Conservation (phyloP, 2,888 invertebrate species). For the Adineta ricciae region DNA sequence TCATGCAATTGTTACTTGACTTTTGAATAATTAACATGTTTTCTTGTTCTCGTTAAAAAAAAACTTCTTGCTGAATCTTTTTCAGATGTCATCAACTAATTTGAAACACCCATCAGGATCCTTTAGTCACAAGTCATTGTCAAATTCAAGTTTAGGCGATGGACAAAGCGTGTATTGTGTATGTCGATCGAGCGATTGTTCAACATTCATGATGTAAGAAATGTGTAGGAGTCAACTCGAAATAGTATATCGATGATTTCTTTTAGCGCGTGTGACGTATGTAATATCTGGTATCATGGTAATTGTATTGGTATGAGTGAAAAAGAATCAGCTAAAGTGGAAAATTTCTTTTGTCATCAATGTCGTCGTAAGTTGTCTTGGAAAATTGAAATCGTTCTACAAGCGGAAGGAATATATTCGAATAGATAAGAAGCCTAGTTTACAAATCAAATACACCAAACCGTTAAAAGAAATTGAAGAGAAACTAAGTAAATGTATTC, state of each 20-base stretch:
- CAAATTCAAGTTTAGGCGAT: neutral
- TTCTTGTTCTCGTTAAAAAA: no score
- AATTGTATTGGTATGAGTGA: conserved; percentile 86
- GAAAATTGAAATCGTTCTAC: neutral
- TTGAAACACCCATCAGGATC: neutral
- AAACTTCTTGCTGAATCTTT: neutral
- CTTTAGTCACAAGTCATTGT: neutral
- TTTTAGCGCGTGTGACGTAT: conserved; percentile 63
- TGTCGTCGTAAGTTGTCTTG: conserved; percentile 21
- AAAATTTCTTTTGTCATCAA: conserved; percentile 46
- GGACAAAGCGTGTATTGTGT: neutral
- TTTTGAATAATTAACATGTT: neutral
- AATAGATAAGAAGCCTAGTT: neutral
- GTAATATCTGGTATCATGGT: conserved; percentile 96
- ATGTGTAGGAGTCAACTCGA: neutral
- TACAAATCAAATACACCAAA: neutral
- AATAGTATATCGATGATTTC: no score
- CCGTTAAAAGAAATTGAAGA: neutral
- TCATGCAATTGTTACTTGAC: conserved; percentile 18
- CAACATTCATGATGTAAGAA: conserved; percentile 14
- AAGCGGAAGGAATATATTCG: neutral
- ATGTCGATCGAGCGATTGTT: conserved; percentile 20
- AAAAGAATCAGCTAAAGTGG: conserved; percentile 69
- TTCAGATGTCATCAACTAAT: neutral
- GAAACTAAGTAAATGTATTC: neutral